Evolutionary conservation across 2,888 invertebrate species (phyloP).

Genomic region (Itoplectis maculator): DNA sequence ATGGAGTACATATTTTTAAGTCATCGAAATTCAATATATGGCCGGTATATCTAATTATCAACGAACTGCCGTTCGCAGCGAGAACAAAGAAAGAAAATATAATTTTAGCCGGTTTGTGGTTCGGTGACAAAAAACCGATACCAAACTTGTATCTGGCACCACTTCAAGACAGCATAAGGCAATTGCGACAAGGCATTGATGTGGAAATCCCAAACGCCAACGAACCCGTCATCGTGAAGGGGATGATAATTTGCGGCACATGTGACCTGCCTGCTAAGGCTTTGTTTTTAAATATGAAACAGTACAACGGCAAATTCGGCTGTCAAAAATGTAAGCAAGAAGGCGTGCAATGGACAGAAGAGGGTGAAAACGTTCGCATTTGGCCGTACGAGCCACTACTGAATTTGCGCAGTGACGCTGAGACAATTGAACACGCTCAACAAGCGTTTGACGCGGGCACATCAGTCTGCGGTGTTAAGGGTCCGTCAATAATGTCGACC

Average conservation of each 20-base stretch:
- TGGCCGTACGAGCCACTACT: conserved; percentile 54
- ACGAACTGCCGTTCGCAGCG: conserved; percentile 56
- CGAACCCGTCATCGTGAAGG: conserved; percentile 16
- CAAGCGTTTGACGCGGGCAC: conserved; percentile 43
- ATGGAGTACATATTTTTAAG: neutral
- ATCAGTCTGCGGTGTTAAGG: conserved; percentile 63
- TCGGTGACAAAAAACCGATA: conserved; percentile 44
- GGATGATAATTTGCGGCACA: conserved; percentile 41
- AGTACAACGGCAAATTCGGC: conserved; percentile 63
- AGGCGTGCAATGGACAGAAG: conserved; percentile 12
- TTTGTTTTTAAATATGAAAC: conserved; percentile 63
- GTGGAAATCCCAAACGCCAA: conserved; percentile 17
- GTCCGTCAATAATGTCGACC: conserved; percentile 54
- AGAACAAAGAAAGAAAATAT: conserved; percentile 58
- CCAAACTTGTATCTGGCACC: conserved; percentile 51
- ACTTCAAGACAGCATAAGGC: neutral
- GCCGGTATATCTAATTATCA: conserved; percentile 52
- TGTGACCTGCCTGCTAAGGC: conserved; percentile 57
- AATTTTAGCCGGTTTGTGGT: conserved; percentile 53
- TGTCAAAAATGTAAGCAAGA: conserved; percentile 57
- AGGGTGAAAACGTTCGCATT: conserved; percentile 24
- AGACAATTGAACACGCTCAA: conserved; percentile 42
- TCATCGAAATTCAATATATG: neutral
- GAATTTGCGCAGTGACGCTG: conserved; percentile 47
- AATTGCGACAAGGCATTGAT: conserved; percentile 22